Evolutionary conservation across 2,797 vertebrate genomes (phyloP).

Genomic region (Naso thynnoides): DNA sequence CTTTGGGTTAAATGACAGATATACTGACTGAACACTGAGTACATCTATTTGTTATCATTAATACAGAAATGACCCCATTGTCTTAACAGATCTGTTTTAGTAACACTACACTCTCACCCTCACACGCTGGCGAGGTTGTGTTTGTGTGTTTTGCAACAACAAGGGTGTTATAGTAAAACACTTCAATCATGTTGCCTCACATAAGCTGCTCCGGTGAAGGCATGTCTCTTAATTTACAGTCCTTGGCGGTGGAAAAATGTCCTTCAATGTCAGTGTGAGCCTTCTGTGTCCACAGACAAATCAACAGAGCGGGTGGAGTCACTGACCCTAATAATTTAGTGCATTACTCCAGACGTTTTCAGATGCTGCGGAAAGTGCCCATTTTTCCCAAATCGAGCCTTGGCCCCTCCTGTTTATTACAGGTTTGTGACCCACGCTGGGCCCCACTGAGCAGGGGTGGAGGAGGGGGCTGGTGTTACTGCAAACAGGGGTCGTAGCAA

Average conservation of each 20-base stretch:
- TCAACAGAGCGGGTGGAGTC: constrained; percentile 86
- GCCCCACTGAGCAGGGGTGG: constrained; percentile 77
- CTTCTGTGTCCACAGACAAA: constrained; percentile 87
- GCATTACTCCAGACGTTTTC: constrained; percentile 85
- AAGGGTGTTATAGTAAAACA: constrained; percentile 68
- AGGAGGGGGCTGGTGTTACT: constrained; percentile 64
- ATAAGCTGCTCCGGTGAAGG: constrained; percentile 56
- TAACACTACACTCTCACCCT: constrained; percentile 44
- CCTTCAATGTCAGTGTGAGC: constrained; percentile 86
- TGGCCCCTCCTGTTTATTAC: constrained; percentile 87
- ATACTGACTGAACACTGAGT: constrained; percentile 46
- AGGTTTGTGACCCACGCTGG: constrained; percentile 86
- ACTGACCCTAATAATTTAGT: constrained; percentile 89
- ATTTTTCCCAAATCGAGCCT: constrained; percentile 83
- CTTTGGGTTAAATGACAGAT: constrained; percentile 67
- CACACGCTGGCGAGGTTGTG: constrained; percentile 35
- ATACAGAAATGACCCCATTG: constrained; percentile 28
- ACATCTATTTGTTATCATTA: constrained; percentile 55
- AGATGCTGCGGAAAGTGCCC: constrained; percentile 81
- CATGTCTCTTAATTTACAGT: constrained; percentile 82
- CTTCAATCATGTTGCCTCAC: constrained; percentile 63
- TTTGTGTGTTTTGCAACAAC: constrained; percentile 67
- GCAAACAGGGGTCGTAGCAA: constrained; percentile 84
- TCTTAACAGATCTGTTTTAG: constrained; percentile 35
- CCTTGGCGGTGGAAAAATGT: constrained; percentile 82